Conservation (phyloP, 2,888 invertebrate genomes). For the Epinotia nisella region DNA sequence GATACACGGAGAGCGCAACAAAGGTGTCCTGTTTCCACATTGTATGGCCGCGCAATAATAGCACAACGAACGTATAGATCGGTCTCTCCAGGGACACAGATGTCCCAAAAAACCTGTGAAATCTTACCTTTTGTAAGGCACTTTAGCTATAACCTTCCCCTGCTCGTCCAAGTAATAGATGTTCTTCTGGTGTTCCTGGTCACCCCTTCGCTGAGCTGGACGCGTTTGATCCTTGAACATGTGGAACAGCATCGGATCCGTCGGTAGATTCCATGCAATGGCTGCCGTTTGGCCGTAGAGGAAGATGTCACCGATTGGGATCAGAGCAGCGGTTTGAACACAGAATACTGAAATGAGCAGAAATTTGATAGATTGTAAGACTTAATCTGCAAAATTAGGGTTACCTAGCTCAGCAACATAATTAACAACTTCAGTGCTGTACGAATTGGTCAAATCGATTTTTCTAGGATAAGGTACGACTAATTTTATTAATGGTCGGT, state of each 20-base stretch:
- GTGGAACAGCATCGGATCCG: slow-evolving; percentile 74
- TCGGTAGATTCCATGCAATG: slow-evolving; percentile 90
- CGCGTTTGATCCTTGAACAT: slow-evolving; percentile 65
- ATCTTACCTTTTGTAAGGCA: slow-evolving; percentile 68
- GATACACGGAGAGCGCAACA: too few species aligned
- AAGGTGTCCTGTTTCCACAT: too few species aligned
- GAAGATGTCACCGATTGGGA: slow-evolving; percentile 85
- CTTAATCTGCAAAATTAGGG: too few species aligned
- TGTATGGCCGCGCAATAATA: too few species aligned
- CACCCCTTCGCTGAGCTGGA: slow-evolving; percentile 62
- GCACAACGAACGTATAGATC: not conserved
- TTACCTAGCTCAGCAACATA: too few species aligned
- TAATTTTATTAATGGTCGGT: too few species aligned
- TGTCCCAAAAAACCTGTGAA: too few species aligned
- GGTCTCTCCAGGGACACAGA: not conserved
- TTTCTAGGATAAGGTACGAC: too few species aligned
- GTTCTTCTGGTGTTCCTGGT: slow-evolving; percentile 55
- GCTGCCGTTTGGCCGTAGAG: slow-evolving; percentile 89
- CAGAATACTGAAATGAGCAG: slow-evolving; percentile 84
- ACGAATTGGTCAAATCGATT: too few species aligned
- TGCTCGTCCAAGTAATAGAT: slow-evolving; percentile 67
- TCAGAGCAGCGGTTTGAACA: slow-evolving; percentile 84
- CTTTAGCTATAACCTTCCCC: slow-evolving; percentile 65
- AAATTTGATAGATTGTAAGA: not conserved
- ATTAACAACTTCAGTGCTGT: too few species aligned